phyloP scores from a whole-genome alignment of 2,113 vertebrate species.

The Thamnophis sirtalis region DNA sequence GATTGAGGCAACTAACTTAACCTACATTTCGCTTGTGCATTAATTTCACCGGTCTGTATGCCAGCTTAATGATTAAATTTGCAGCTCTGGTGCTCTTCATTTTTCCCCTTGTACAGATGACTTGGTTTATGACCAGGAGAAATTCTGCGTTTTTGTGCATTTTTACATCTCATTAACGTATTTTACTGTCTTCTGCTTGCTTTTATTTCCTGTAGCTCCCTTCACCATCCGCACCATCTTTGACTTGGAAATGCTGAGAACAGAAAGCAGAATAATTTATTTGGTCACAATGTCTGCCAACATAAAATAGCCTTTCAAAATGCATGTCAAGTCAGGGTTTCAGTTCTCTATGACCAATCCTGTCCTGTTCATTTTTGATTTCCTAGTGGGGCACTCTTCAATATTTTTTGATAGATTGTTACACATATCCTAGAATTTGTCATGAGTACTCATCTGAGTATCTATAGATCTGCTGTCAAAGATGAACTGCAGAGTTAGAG shows the following conservation, averaged over 20 bases:
- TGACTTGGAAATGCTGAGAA: conserved; percentile 20
- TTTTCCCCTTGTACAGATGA: neutral
- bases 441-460: conserved; percentile 45
- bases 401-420: conserved; percentile 49
- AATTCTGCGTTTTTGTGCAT: neutral
- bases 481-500: conserved; percentile 23
- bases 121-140: conserved; percentile 7
- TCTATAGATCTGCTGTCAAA: conserved; percentile 50
- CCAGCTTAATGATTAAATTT: conserved; percentile 3
- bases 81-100: conserved; percentile 14
- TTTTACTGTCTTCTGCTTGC: neutral
- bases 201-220: neutral
- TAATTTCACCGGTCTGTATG: conserved; percentile 3
- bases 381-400: conserved; percentile 31
- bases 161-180: conserved; percentile 12
- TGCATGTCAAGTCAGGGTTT: conserved; percentile 37
- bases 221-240: neutral
- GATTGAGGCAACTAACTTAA: neutral
- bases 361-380: conserved; percentile 52
- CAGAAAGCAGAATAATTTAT: conserved; percentile 46
- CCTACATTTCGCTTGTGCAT: neutral
- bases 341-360: conserved; percentile 54
- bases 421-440: conserved; percentile 43
- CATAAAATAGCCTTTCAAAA: conserved; percentile 42
- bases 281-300: conserved; percentile 26